A percentile compares a stretch with the other conserved stretches of the same genome.
Conservation (phyloP, 2,888 invertebrate genomes). For the Galerucella calmariensis region DNA sequence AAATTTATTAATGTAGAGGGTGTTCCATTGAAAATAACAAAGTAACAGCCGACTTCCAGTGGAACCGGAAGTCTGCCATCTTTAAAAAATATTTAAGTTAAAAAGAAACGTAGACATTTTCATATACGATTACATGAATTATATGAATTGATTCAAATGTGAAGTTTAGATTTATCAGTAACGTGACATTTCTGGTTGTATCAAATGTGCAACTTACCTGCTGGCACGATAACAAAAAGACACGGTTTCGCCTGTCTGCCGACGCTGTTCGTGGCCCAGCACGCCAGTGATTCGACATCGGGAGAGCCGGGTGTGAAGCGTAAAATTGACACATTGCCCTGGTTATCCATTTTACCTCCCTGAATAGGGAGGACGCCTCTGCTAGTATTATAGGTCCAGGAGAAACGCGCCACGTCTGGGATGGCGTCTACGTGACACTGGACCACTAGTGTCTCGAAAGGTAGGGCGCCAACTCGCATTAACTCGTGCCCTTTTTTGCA, state of each 20-base stretch:
- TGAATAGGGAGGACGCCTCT: conserved; percentile 77
- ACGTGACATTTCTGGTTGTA: not conserved
- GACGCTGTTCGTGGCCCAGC: conserved; percentile 88
- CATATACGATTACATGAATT: too few species aligned
- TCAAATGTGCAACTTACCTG: conserved; percentile 70
- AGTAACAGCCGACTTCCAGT: too few species aligned
- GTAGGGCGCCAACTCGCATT: conserved; percentile 78
- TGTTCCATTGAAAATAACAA: too few species aligned
- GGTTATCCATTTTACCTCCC: conserved; percentile 70
- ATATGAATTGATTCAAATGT: too few species aligned
- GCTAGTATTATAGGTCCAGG: conserved; percentile 87
- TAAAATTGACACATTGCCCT: conserved; percentile 67
- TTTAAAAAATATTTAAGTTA: too few species aligned
- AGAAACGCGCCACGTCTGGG: conserved; percentile 78
- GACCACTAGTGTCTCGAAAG: conserved; percentile 78
- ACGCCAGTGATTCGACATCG: conserved; percentile 85
- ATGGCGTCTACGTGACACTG: conserved; percentile 86
- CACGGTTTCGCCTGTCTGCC: conserved; percentile 86
- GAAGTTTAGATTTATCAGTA: too few species aligned
- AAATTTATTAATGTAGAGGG: too few species aligned
- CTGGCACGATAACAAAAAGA: conserved; percentile 82
- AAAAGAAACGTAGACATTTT: too few species aligned
- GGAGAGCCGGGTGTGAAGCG: conserved; percentile 68
- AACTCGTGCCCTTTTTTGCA: conserved; percentile 79
- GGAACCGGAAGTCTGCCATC: too few species aligned